Evolutionary conservation across 2,888 invertebrate genomes (phyloP).

Genomic region (Drosophila lutescens): DNA sequence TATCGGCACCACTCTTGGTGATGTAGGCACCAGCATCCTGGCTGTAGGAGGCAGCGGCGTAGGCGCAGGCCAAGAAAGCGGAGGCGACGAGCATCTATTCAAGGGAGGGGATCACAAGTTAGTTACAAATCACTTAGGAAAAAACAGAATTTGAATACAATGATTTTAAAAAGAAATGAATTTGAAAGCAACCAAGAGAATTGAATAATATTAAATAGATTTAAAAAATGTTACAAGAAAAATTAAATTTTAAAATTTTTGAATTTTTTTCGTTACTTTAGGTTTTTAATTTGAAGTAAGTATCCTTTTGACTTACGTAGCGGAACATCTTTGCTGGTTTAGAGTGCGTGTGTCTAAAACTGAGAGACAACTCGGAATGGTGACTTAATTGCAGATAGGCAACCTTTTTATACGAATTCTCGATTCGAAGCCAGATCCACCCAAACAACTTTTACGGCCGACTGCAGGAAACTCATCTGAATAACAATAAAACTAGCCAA

Average conservation of each 20-base stretch:
- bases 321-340: slow-evolving; percentile 66
- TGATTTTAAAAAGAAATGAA: too few relatives aligned
- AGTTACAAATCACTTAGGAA: neutral
- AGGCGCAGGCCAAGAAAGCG: slow-evolving; percentile 59
- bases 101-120: neutral
- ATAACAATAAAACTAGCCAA: slow-evolving; percentile 60
- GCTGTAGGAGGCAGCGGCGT: slow-evolving; percentile 35
- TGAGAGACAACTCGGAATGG: slow-evolving; percentile 55
- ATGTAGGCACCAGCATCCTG: slow-evolving; percentile 56
- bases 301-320: slow-evolving; percentile 61
- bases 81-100: slow-evolving; percentile 61
- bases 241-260: too few relatives aligned
- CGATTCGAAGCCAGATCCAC: slow-evolving; percentile 49
- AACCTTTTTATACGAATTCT: slow-evolving; percentile 69
- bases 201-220: too few relatives aligned
- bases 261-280: too few relatives aligned
- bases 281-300: neutral
- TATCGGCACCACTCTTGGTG: slow-evolving; percentile 38
- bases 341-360: slow-evolving; percentile 40
- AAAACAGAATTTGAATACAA: neutral
- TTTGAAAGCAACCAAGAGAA: too few relatives aligned
- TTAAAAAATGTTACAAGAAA: too few relatives aligned
- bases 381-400: slow-evolving; percentile 45
- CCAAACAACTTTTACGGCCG: slow-evolving; percentile 49
- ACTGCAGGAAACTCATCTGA: slow-evolving; percentile 73